Conservation (phyloP, 2,797 vertebrate genomes). For the Aselliscus stoliczkanus region DNA sequence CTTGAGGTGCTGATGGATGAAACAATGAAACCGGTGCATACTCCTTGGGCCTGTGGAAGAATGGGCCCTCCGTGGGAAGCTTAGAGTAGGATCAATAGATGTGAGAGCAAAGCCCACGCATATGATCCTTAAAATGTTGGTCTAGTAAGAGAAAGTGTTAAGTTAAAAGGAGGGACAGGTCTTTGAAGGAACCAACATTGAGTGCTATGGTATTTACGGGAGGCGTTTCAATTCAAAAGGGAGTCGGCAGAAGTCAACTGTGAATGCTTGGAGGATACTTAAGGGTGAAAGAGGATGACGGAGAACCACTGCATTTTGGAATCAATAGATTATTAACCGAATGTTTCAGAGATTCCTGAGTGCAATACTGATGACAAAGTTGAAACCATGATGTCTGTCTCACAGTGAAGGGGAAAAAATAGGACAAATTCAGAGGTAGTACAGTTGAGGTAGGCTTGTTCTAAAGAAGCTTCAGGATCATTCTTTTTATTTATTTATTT, state of each 20-base stretch:
- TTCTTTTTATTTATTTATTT: neutral
- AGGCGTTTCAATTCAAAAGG: no score
- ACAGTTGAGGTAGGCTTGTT: no score
- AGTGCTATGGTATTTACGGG: neutral
- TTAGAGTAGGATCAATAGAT: neutral
- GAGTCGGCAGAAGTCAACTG: neutral
- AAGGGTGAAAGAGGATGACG: neutral
- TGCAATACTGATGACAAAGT: neutral
- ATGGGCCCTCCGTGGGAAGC: rapidly evolving
- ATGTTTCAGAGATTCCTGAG: no score
- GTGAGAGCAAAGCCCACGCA: neutral
- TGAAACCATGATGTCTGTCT: neutral
- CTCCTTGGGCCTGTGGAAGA: no score
- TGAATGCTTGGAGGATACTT: no score
- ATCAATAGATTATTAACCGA: rapidly evolving
- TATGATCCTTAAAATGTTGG: neutral
- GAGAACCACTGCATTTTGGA: rapidly evolving
- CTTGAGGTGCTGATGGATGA: no score
- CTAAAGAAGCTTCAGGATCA: neutral
- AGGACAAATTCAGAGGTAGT: neutral
- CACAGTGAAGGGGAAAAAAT: no score
- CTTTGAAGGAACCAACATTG: neutral
- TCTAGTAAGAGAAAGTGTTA: no score
- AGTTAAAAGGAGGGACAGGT: neutral
- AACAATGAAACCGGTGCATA: rapidly evolving